These are phyloP conservation scores for Indicator maculatus DNA, from an alignment of 2,113 vertebrate genomes.

Conservation along the genomic window DNA sequence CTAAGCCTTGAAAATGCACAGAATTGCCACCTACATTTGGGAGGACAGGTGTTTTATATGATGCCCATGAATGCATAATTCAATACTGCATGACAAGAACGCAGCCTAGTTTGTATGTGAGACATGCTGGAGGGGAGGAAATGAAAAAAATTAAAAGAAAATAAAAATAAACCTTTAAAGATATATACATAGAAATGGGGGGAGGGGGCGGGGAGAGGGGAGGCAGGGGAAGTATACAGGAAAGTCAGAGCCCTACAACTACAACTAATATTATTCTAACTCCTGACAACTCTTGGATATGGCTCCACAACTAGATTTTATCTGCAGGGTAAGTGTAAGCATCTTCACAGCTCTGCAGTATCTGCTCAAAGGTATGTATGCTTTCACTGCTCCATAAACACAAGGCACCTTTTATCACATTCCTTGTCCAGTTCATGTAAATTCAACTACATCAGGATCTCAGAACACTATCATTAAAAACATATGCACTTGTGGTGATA, in stretches of 20 bases:
- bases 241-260: background rate
- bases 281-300: background rate
- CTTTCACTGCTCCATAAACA: background rate
- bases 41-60: background rate
- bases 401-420: background rate
- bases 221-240: background rate
- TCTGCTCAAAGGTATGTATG: background rate
- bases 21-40: background rate
- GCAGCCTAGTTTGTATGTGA: background rate
- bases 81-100: background rate
- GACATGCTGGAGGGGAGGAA: background rate
- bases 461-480: constrained; percentile 57
- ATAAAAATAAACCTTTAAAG: background rate
- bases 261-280: background rate
- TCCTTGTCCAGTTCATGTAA: background rate
- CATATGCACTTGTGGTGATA: constrained; percentile 9
- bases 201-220: background rate
- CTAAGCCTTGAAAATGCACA: background rate
- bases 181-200: background rate
- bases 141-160: background rate
- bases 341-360: background rate
- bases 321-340: background rate
- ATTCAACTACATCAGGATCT: constrained; percentile 34
- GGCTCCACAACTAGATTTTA: background rate
- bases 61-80: background rate